A percentile compares a stretch with the other conserved stretches of the same genome.
These are phyloP conservation scores for Dromaius novaehollandiae DNA, from an alignment of 2,113 vertebrate species.

Conservation along the genomic window DNA sequence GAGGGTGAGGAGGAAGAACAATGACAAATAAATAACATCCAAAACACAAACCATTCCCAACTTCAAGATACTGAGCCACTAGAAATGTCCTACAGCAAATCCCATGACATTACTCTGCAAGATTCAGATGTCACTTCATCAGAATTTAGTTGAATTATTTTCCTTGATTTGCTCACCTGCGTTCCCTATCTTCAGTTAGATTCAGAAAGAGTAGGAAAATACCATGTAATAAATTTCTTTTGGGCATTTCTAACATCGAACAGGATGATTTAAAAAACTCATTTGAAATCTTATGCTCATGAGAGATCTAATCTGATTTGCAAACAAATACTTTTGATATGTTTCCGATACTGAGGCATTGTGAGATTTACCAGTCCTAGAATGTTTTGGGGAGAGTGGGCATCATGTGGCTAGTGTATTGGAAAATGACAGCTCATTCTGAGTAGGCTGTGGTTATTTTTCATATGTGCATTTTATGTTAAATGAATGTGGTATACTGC, in stretches of 20 bases:
- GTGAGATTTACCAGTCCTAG: not conserved
- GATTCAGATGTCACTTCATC: not conserved
- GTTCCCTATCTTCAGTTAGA: not conserved
- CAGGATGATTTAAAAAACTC: not conserved
- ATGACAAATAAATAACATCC: conserved; percentile 27
- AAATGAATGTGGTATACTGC: conserved; percentile 29
- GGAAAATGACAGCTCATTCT: conserved; percentile 14
- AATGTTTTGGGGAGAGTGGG: not conserved
- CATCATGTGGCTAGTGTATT: not conserved
- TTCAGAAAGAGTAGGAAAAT: not conserved
- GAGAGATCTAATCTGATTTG: conserved; percentile 10
- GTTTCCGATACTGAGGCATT: not conserved
- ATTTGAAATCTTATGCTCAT: not conserved
- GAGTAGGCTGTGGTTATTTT: not conserved
- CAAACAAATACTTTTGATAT: not conserved
- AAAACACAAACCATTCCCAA: conserved; percentile 40
- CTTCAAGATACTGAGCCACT: not conserved
- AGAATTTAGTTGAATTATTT: not conserved
- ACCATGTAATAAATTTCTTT: not conserved
- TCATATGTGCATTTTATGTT: conserved; percentile 34
- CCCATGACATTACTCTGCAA: not conserved
- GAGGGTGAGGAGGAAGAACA: conserved; percentile 38
- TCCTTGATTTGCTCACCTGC: not conserved
- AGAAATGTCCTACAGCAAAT: conserved; percentile 12
- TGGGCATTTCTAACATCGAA: not conserved